These are phyloP conservation scores for Ophion costatus DNA, from an alignment of 2,888 invertebrate species.

Conservation along the genomic window DNA sequence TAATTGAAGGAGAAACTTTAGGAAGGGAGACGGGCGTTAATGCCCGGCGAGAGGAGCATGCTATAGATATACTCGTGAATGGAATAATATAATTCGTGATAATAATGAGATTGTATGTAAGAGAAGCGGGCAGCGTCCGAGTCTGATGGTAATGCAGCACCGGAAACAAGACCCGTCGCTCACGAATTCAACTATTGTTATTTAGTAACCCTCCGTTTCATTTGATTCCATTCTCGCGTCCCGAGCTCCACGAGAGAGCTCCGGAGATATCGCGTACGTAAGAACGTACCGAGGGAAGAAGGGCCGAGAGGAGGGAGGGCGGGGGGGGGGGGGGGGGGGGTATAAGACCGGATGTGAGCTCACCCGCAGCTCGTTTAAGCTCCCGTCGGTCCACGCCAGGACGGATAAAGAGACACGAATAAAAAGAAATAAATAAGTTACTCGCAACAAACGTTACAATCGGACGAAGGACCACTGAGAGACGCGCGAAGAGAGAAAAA, in stretches of 20 bases:
- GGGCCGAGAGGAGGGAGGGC: neutral
- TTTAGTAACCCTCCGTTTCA: conserved; percentile 80
- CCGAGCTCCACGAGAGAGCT: conserved; percentile 49
- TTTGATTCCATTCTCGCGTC: conserved; percentile 80
- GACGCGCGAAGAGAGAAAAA: neutral
- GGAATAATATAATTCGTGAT: conserved; percentile 12
- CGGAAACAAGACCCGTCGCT: conserved; percentile 82
- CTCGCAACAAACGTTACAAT: conserved; percentile 62
- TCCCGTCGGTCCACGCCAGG: conserved; percentile 53
- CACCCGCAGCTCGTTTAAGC: conserved; percentile 82
- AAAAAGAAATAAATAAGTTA: conserved; percentile 54
- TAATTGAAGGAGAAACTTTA: conserved; percentile 9
- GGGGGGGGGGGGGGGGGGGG: conserved; percentile 1
- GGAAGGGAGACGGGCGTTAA: conserved; percentile 23
- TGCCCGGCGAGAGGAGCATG: conserved; percentile 59
- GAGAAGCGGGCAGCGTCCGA: conserved; percentile 29
- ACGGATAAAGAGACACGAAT: conserved; percentile 42
- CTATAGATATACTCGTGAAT: neutral
- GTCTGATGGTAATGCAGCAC: conserved; percentile 65
- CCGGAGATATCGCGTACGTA: conserved; percentile 17
- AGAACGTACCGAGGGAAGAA: conserved; percentile 1
- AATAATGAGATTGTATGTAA: conserved; percentile 46
- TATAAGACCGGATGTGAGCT: conserved; percentile 70
- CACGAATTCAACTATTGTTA: conserved; percentile 82
- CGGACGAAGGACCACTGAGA: conserved; percentile 41